A percentile compares a stretch with the other conserved stretches of the same genome.
Conservation (phyloP, 1,140 invertebrate species). For the Holcopasites calliopsidis region DNA sequence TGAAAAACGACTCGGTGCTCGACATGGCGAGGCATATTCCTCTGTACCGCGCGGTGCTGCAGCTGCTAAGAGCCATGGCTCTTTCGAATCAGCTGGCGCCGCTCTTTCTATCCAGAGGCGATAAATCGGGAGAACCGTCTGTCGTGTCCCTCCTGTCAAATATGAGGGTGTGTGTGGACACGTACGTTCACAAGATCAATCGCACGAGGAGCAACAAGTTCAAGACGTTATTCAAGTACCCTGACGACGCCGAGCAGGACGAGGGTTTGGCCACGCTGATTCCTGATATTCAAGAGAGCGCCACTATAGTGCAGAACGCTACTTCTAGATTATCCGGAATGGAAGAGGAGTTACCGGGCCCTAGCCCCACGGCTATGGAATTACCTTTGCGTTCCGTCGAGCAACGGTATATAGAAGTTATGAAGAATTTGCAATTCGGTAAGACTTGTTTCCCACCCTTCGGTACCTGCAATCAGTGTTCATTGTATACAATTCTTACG, state of each 20-base stretch:
- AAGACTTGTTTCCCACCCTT: neutral
- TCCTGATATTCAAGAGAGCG: constrained; percentile 91
- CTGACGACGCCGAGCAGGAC: constrained; percentile 89
- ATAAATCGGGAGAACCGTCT: constrained; percentile 77
- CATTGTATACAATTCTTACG: constrained; percentile 35
- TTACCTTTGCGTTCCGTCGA: constrained; percentile 81
- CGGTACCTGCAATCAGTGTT: neutral
- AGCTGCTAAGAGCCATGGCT: constrained; percentile 89
- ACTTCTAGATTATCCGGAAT: constrained; percentile 80
- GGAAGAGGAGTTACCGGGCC: constrained; percentile 73
- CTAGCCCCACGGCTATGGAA: constrained; percentile 76
- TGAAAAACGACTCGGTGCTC: constrained; percentile 96
- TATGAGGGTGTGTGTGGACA: constrained; percentile 95
- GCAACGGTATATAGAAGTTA: constrained; percentile 90
- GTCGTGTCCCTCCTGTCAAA: constrained; percentile 87
- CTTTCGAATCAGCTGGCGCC: constrained; percentile 84
- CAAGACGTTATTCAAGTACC: constrained; percentile 73
- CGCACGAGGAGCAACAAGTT: constrained; percentile 72
- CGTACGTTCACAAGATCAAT: constrained; percentile 84
- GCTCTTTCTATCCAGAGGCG: constrained; percentile 83
- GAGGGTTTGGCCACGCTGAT: constrained; percentile 93
- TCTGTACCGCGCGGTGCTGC: constrained; percentile 91
- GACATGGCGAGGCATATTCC: constrained; percentile 97
- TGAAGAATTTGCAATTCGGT: constrained; percentile 94
- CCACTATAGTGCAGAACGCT: constrained; percentile 86